Evolutionary conservation across 2,888 invertebrate species (phyloP).

Genomic region (Adelognathus sp.): DNA sequence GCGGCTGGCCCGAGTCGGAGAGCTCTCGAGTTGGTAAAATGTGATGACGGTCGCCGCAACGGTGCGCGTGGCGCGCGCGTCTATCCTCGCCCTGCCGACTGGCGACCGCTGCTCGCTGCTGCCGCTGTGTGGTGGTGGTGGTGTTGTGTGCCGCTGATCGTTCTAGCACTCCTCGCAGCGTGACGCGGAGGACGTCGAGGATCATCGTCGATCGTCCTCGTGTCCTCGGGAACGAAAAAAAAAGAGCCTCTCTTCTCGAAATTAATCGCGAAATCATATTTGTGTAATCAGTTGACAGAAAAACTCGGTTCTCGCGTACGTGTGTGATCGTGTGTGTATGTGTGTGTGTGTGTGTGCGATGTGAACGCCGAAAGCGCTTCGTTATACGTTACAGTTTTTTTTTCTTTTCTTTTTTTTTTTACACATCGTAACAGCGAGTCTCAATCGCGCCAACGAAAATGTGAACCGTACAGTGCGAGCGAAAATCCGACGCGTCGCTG

Average conservation of each 20-base stretch:
- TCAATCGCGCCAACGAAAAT: conserved; percentile 48
- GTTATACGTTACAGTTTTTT: too few species aligned
- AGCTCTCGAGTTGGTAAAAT: conserved; percentile 54
- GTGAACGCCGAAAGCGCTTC: background rate
- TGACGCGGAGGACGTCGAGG: conserved; percentile 43
- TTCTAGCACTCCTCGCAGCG: conserved; percentile 26
- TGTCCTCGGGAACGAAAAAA: background rate
- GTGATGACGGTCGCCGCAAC: conserved; percentile 50
- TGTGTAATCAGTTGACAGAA: too few species aligned
- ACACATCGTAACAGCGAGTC: background rate
- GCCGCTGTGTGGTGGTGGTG: conserved; percentile 30
- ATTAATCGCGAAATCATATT: too few species aligned
- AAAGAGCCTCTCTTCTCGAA: too few species aligned
- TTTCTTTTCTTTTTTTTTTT: background rate
- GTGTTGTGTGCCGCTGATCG: background rate
- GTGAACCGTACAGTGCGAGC: conserved; percentile 45
- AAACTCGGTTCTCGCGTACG: background rate
- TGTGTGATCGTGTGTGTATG: conserved; percentile 14
- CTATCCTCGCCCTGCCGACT: conserved; percentile 28
- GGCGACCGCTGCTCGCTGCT: conserved; percentile 18
- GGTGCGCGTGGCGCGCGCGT: conserved; percentile 56
- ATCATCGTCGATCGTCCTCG: conserved; percentile 44
- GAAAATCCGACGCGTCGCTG: conserved; percentile 42
- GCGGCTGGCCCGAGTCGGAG: background rate
- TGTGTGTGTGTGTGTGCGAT: conserved; percentile 17